These are phyloP conservation scores for Anodontia alba DNA, from an alignment of 2,888 invertebrate genomes.

Conservation along the genomic window DNA sequence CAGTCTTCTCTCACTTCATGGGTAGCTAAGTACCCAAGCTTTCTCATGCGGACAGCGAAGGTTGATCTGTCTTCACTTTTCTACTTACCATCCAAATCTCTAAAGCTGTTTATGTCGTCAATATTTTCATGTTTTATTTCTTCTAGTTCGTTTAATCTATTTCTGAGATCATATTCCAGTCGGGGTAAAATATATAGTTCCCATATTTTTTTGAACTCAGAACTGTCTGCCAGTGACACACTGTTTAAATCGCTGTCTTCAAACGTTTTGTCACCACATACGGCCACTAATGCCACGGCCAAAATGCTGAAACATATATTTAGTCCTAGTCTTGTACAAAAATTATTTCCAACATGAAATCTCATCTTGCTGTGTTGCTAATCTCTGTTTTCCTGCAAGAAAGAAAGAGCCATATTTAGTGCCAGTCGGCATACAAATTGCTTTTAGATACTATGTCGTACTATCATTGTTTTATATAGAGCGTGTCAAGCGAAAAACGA, in stretches of 20 bases:
- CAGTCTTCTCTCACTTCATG: too few species aligned
- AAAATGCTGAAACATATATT: conserved; percentile 12
- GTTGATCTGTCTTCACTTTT: not conserved
- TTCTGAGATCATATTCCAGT: conserved; percentile 11
- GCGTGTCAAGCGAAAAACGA: too few species aligned
- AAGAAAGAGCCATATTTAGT: too few species aligned
- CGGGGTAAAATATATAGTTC: conserved; percentile 3
- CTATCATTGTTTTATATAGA: too few species aligned
- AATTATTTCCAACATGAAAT: not conserved
- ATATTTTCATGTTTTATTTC: not conserved
- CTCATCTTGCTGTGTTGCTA: not conserved
- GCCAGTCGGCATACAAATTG: too few species aligned
- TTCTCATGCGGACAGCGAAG: too few species aligned
- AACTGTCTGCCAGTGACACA: not conserved
- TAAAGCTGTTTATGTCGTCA: not conserved
- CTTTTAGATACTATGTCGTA: too few species aligned
- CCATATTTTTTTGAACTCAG: conserved; percentile 2
- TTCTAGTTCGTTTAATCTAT: not conserved
- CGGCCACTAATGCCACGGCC: not conserved
- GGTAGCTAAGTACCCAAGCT: too few species aligned
- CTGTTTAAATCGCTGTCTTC: not conserved
- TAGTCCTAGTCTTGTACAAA: not conserved
- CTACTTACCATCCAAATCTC: conserved; percentile 4
- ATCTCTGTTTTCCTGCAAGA: not conserved
- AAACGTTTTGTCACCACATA: not conserved